Evolutionary conservation across 2,888 invertebrate species (phyloP).

Genomic region (Drosophila tanythrix): DNA sequence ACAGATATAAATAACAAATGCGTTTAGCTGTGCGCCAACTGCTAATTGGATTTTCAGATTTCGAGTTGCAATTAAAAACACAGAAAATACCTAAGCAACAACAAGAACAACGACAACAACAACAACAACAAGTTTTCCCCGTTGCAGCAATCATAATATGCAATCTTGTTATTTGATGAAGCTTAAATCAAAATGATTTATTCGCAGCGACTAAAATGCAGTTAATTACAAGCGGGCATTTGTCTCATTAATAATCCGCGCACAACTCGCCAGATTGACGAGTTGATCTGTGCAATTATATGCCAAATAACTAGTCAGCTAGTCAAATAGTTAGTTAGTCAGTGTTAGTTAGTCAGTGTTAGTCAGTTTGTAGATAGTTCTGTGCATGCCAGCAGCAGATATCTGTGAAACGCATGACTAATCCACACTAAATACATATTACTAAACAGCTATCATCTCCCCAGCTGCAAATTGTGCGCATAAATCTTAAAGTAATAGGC

Average conservation of each 20-base stretch:
- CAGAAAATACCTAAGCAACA: slow-evolving; percentile 18
- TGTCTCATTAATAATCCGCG: slow-evolving; percentile 71
- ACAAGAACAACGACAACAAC: not conserved
- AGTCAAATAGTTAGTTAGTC: not conserved
- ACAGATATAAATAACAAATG: slow-evolving; percentile 9
- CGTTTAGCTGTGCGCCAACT: slow-evolving; percentile 22
- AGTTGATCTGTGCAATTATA: slow-evolving; percentile 33
- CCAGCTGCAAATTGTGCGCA: slow-evolving; percentile 62
- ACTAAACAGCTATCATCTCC: slow-evolving; percentile 36
- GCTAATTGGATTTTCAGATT: slow-evolving; percentile 71
- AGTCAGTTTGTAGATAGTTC: slow-evolving; percentile 9
- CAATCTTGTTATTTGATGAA: slow-evolving; percentile 76
- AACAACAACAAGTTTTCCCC: slow-evolving; percentile 41
- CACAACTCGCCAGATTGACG: slow-evolving; percentile 33
- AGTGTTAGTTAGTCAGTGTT: not conserved
- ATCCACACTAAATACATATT: slow-evolving; percentile 41
- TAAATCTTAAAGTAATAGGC: slow-evolving; percentile 71
- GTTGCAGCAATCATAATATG: slow-evolving; percentile 45
- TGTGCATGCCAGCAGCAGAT: slow-evolving; percentile 2
- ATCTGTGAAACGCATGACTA: slow-evolving; percentile 50
- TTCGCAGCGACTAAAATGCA: slow-evolving; percentile 55
- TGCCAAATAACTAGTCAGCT: not conserved
- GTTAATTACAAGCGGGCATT: slow-evolving; percentile 69
- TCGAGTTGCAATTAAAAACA: slow-evolving; percentile 45
- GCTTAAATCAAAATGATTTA: slow-evolving; percentile 77